These are phyloP conservation scores for Eucidaris tribuloides DNA, from an alignment of 35 echinoderm and acorn worm species.

Conservation along the genomic window DNA sequence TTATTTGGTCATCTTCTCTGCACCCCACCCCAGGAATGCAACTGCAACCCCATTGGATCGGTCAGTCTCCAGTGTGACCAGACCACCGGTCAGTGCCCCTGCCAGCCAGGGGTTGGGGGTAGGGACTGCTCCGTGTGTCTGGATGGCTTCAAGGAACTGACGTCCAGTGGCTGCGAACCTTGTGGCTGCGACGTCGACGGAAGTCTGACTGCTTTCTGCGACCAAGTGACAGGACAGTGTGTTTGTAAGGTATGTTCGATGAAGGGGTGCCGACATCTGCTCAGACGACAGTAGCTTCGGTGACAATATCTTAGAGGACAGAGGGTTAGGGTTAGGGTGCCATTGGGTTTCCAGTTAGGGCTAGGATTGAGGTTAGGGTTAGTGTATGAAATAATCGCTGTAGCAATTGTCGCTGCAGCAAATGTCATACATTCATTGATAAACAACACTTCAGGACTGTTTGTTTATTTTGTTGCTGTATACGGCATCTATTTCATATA, in stretches of 20 bases:
- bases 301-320: too few relatives aligned
- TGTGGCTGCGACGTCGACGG: constrained; percentile 73
- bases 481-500: too few relatives aligned
- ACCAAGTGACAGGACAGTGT: constrained; percentile 80
- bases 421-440: too few relatives aligned
- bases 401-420: too few relatives aligned
- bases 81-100: constrained; percentile 58
- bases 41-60: constrained; percentile 70
- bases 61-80: constrained; percentile 70
- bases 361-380: too few relatives aligned
- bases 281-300: too few relatives aligned
- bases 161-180: constrained; percentile 37
- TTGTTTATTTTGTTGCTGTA: too few relatives aligned
- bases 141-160: constrained; percentile 62
- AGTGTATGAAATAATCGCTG: too few relatives aligned
- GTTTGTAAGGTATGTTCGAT: constrained; percentile 73
- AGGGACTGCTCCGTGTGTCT: constrained; percentile 67
- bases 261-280: not conserved
- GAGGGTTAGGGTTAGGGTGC: too few relatives aligned
- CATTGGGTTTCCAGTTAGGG: too few relatives aligned
- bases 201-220: constrained; percentile 43
- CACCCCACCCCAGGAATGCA: constrained; percentile 59
- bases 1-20: too few relatives aligned
- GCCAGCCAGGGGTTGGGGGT: constrained; percentile 74
- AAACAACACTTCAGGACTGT: too few relatives aligned